These are phyloP conservation scores for Scomber japonicus DNA, from an alignment of 2,113 vertebrate species.

Conservation along the genomic window DNA sequence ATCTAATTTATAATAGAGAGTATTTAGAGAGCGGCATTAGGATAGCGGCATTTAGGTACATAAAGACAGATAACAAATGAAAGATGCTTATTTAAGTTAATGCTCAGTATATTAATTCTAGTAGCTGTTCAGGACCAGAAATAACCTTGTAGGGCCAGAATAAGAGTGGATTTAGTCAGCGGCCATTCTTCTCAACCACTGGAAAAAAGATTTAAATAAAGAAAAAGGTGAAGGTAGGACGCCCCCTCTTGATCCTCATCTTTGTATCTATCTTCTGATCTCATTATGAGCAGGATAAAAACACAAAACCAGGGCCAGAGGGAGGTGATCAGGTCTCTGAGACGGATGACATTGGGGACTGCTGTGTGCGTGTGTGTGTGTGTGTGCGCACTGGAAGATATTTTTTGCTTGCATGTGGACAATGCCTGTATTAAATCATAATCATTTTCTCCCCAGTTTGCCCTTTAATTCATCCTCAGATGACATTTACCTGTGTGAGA, in stretches of 20 bases:
- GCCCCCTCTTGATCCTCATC: constrained; percentile 26
- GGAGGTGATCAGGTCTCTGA: constrained; percentile 39
- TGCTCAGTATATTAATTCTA: constrained; percentile 5
- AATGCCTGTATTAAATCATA: constrained; percentile 43
- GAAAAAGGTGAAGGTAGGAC: constrained; percentile 49
- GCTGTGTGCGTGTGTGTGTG: constrained; percentile 30
- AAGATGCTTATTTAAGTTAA: not conserved
- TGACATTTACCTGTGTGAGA: constrained; percentile 56
- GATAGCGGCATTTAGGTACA: not conserved
- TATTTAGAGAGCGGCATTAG: not conserved
- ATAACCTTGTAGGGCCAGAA: constrained; percentile 25
- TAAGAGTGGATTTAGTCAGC: constrained; percentile 3
- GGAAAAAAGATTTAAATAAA: not conserved
- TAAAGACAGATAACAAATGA: constrained; percentile 9
- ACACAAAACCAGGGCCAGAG: constrained; percentile 42
- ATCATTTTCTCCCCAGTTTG: constrained; percentile 39
- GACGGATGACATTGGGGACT: constrained; percentile 20
- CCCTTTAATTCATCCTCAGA: constrained; percentile 61
- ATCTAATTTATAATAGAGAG: constrained; percentile 1
- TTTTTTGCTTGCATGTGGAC: constrained; percentile 21
- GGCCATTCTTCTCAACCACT: constrained; percentile 23
- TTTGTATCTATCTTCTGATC: constrained; percentile 34
- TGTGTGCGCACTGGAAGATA: constrained; percentile 15
- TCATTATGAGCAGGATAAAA: constrained; percentile 54
- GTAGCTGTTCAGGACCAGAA: constrained; percentile 4